Evolutionary conservation across 2,113 vertebrate species (phyloP).

Genomic region (Hystrix brachyura): DNA sequence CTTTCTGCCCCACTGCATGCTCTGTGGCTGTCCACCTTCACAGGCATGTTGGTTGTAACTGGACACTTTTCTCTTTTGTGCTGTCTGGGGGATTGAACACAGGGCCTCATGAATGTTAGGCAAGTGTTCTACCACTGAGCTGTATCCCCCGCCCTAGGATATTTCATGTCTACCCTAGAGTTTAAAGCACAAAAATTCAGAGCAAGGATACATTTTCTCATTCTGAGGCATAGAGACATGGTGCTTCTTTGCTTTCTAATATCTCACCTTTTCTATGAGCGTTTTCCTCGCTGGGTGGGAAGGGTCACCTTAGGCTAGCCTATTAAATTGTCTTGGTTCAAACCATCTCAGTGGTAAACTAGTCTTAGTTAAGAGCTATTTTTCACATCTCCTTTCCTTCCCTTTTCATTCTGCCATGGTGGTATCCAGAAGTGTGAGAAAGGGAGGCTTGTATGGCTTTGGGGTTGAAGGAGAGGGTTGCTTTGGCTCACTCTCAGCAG

Average conservation of each 20-base stretch:
- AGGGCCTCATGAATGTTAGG: not conserved
- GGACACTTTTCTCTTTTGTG: not conserved
- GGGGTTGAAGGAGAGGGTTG: not conserved
- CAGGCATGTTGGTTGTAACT: not conserved
- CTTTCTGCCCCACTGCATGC: not conserved
- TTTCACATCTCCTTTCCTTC: not conserved
- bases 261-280: not conserved
- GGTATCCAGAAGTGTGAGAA: not conserved
- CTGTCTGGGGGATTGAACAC: not conserved
- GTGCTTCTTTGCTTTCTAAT: not conserved
- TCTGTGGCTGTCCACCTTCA: not conserved
- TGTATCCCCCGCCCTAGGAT: not conserved
- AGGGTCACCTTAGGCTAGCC: not conserved
- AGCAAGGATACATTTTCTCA: not conserved
- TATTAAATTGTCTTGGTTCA: not conserved
- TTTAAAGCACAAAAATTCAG: not conserved
- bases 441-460: not conserved
- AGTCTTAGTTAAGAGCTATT: not conserved
- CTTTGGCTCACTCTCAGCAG: not conserved
- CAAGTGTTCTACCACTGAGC: not conserved
- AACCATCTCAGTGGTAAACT: not conserved
- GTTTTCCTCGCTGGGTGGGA: not conserved
- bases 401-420: not conserved
- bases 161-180: not conserved
- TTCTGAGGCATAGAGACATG: not conserved